Percentiles rank a stretch among this genome's conserved stretches.
phyloP scores from a whole-genome alignment of 2,797 vertebrate genomes.

The Natrix natrix region DNA sequence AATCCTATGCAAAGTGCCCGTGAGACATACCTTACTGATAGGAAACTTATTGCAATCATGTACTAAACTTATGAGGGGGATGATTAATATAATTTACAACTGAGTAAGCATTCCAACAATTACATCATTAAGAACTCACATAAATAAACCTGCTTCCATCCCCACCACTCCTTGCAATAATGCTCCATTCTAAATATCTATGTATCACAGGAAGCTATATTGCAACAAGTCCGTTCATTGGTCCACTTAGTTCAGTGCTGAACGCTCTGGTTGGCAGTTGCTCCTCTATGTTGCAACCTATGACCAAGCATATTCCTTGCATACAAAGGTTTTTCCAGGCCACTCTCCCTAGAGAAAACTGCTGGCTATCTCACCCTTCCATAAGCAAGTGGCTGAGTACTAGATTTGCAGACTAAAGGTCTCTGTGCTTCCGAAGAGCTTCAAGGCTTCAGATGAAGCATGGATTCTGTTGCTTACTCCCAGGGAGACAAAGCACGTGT shows the following conservation, averaged over 20 bases:
- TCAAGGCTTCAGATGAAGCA: neutral
- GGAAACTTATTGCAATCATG: neutral
- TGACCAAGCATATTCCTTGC: neutral
- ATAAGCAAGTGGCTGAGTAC: neutral
- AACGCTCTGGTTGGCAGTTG: neutral
- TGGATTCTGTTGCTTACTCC: neutral
- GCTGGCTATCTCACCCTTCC: neutral
- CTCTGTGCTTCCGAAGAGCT: neutral
- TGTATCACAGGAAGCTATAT: neutral
- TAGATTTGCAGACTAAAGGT: neutral
- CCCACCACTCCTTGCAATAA: neutral
- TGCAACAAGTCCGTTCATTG: neutral
- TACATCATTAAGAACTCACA: neutral
- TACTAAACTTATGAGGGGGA: neutral
- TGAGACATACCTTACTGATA: neutral
- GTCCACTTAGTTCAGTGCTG: neutral
- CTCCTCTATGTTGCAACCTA: neutral
- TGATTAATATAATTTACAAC: neutral
- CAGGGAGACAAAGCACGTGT: neutral
- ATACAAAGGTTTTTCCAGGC: neutral
- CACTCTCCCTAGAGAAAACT: neutral
- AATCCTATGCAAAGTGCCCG: neutral
- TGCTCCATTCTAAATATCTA: neutral
- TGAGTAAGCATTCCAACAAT: neutral
- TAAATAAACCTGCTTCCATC: neutral